phyloP scores from a whole-genome alignment of 2,113 vertebrate genomes.

The Athene cunicularia region DNA sequence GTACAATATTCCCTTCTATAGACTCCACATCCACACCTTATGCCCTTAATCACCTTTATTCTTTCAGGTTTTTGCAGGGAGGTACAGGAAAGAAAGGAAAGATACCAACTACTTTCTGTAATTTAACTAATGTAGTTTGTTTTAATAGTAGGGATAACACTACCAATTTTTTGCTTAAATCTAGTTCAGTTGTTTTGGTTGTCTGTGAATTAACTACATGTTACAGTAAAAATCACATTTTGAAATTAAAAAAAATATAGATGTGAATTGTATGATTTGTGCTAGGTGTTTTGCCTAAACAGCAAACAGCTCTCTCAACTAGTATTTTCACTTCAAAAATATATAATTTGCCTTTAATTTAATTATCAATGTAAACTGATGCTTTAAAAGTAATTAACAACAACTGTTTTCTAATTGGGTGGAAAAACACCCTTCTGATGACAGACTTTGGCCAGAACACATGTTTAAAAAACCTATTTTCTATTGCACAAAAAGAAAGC shows the following conservation, averaged over 20 bases:
- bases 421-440: background rate
- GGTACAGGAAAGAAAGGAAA: background rate
- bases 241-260: background rate
- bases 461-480: background rate
- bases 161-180: background rate
- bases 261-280: background rate
- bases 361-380: background rate
- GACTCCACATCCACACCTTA: background rate
- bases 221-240: background rate
- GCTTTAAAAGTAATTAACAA: conserved; percentile 15
- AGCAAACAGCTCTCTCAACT: background rate
- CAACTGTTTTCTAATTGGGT: background rate
- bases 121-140: background rate
- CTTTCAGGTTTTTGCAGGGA: background rate
- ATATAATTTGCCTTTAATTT: background rate
- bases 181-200: background rate
- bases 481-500: background rate
- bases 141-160: background rate
- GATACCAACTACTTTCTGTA: background rate
- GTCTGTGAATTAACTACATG: background rate
- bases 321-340: conserved; percentile 19
- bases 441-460: background rate
- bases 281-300: background rate
- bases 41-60: background rate
- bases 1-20: background rate